A percentile compares a stretch with the other conserved stretches of the same genome.
These are phyloP conservation scores for Pammene aurita DNA, from an alignment of 2,888 invertebrate species.

Conservation along the genomic window DNA sequence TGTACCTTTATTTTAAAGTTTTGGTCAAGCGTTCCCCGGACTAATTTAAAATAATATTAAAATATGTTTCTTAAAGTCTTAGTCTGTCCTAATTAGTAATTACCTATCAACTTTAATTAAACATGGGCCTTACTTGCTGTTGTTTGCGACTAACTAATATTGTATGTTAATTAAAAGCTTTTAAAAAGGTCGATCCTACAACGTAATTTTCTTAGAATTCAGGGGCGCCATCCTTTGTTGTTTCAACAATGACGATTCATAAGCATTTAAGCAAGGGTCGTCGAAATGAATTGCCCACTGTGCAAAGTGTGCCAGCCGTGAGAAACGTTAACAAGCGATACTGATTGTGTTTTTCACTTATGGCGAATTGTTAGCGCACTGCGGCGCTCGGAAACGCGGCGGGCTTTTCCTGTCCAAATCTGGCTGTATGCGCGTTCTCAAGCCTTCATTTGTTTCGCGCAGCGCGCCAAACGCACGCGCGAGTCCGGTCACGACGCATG, in stretches of 20 bases:
- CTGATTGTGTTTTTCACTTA: constrained; percentile 44
- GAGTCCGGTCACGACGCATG: constrained; percentile 51
- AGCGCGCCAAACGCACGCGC: constrained; percentile 72
- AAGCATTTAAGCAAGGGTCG: constrained; percentile 52
- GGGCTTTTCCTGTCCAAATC: constrained; percentile 48
- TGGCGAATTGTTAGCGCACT: constrained; percentile 44
- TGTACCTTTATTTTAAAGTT: too few species aligned
- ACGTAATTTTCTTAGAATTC: constrained; percentile 25
- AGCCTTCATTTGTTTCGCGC: constrained; percentile 66
- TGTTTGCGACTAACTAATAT: not conserved
- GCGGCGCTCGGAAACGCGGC: constrained; percentile 44
- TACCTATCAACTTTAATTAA: too few species aligned
- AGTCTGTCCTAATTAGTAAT: too few species aligned
- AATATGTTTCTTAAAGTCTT: too few species aligned
- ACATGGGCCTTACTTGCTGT: too few species aligned
- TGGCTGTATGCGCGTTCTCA: constrained; percentile 46
- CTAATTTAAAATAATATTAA: too few species aligned
- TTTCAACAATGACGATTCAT: constrained; percentile 66
- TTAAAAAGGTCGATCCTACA: not conserved
- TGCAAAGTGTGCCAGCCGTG: constrained; percentile 56
- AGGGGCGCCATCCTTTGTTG: constrained; percentile 49
- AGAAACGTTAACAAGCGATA: constrained; percentile 55
- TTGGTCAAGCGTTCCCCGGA: too few species aligned
- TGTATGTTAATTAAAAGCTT: not conserved
- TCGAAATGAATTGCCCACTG: constrained; percentile 63